Evolutionary conservation across 2,113 vertebrate species (phyloP), one percentile per base, ranked within the genome.

Genomic region (Calcarius ornatus): DNA sequence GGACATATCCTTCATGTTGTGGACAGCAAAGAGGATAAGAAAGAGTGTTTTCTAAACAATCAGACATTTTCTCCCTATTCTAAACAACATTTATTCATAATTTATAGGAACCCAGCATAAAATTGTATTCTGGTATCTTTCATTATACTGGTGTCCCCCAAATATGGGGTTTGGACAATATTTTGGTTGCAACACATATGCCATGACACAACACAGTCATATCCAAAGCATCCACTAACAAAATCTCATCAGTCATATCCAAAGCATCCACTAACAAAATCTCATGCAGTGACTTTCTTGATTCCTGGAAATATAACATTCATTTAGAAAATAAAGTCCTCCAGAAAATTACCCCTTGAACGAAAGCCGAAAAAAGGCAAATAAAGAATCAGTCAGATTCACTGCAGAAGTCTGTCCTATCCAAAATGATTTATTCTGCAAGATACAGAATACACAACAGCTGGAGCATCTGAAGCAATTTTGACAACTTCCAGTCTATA

Each of bases 331-430:
- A 71, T 38, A 25, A 76, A 77, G n/a, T 66, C 48, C n/a, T 85
- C 68, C 54, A 75, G 43, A 89, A 73, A 91, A 89, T 23, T 60
- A 48, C 5, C 42, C 15, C 20, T 40, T 65, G 54, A 80, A 63
- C 25, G n/a, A 89, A 93, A 80, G 43, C 21, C 38, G 90, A 61
- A 15, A 81, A 50, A 90, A 28, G 24, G 33, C 25, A 91, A 91
- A 88, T 33, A 95, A 64, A 80, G 35, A 87, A 90, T 35, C 54
- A 53, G 42, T 27, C 63, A 90, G 28, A 73, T 40, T 90, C 40
- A 51, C 4, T 66, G 27, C 35, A 63, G 10, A 73, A 72, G 11
- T 68, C 47, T 50, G 27, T 59, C 25, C 73, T 73, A 61, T 12
- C 15, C 68, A 53, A 50, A 79, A 48, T 2, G 0, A 37, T 51